Evolutionary conservation across 2,888 invertebrate species (phyloP), one percentile per base, ranked within the genome.

Genomic region (Adelphocoris suturalis): DNA sequence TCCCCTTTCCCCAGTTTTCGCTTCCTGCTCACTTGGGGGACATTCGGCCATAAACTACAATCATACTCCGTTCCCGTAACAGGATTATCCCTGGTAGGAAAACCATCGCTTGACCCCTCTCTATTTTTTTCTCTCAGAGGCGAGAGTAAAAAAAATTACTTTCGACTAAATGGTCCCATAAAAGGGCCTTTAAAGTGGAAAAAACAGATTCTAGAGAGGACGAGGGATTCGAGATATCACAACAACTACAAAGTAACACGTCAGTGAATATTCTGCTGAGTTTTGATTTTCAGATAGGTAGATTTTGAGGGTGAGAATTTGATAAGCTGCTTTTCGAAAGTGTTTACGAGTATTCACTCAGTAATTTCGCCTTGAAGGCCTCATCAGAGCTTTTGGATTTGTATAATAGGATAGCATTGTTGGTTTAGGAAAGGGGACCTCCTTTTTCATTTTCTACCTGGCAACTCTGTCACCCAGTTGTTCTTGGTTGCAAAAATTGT

Each of bases 21-120:
- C 68, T 52, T 52, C 52, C 52, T 52, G 52, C 52, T 52, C 52
- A 11, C 52, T 68, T 27, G 68, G 82, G 82, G 52, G 47, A 47
- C 47, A 28, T 82, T 82, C 82, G 82, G 86, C 86, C 86, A 75
- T 86, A 86, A 86, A 86, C 86, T 86, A 86, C 86, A 86, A 86
- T 86, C 86, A 86, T 86, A 75, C 86, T 75, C 86, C 86, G 27
- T 75, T 48, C 86, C 86, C 23, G 86, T 86, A 86, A 86, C 68
- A 86, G 86, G 86, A 86, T 86, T 86, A 86, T 86, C 75, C 85
- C 82, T 82, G 82, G 48, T 82, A 47, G 82, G 82, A 82, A 82
- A 82, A 82, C 52, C 82, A 82, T 82, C 82, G 82, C 48, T 52
- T 82, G 47, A 52, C 47, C 82, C 82, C 52, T 23, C 52, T 23